These are phyloP conservation scores for Ricordea florida DNA, from an alignment of 92 coral and sea anemone genomes.

Conservation along the genomic window DNA sequence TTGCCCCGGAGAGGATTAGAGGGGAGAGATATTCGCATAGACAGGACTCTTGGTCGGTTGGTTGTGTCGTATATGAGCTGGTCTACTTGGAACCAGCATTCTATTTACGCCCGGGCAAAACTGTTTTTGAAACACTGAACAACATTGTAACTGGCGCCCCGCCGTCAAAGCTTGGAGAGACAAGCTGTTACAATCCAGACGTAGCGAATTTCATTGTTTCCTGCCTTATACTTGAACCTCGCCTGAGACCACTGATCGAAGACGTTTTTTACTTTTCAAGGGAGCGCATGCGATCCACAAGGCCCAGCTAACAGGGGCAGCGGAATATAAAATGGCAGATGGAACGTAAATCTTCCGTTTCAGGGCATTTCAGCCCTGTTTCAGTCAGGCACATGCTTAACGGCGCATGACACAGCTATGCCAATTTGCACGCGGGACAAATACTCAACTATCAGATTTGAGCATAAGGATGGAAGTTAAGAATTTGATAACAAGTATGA, in stretches of 20 bases:
- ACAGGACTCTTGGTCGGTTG: constrained; percentile 70
- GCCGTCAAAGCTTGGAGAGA: constrained; percentile 50
- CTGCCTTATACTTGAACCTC: constrained; percentile 56
- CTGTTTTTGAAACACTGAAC: constrained; percentile 55
- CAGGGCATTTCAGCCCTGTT: too few species aligned
- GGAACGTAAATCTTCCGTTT: too few species aligned
- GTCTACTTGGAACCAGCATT: constrained; percentile 66
- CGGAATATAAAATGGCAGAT: too few species aligned
- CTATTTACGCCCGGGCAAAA: constrained; percentile 25
- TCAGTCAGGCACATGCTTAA: too few species aligned
- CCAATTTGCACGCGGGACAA: too few species aligned
- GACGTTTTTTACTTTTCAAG: constrained; percentile 34
- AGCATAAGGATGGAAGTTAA: too few species aligned
- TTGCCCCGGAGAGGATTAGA: constrained; percentile 74
- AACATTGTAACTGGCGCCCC: constrained; percentile 69
- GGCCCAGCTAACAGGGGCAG: background rate
- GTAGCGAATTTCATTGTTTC: constrained; percentile 29
- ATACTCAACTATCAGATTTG: too few species aligned
- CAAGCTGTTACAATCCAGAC: constrained; percentile 25
- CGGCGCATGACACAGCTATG: too few species aligned
- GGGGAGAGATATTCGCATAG: constrained; percentile 57
- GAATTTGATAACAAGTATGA: too few species aligned
- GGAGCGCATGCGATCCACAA: constrained; percentile 27
- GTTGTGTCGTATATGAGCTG: constrained; percentile 73
- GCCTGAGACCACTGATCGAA: constrained; percentile 58